These are phyloP conservation scores for Loriculus beryllinus DNA, from an alignment of 2,797 vertebrate genomes.

Conservation along the genomic window DNA sequence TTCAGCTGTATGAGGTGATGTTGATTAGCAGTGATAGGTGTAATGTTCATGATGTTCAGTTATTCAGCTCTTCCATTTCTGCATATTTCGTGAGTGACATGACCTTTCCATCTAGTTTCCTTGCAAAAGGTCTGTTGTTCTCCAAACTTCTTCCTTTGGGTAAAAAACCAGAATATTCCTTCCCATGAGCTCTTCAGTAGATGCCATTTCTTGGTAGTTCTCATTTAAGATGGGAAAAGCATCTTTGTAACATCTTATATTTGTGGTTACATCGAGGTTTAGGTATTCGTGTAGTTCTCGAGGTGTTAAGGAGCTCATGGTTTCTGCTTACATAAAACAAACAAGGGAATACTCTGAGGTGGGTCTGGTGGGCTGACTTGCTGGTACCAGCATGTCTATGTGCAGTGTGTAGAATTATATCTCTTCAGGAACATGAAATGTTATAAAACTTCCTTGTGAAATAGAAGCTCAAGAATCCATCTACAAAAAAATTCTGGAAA, in stretches of 20 bases:
- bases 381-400: not conserved
- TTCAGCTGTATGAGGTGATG: conserved; percentile 4
- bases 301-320: not conserved
- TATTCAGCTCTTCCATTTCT: conserved; percentile 9
- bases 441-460: rapidly evolving
- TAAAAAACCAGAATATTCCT: not conserved
- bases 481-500: not conserved
- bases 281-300: not conserved
- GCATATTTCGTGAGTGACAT: not conserved
- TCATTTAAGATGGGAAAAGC: not conserved
- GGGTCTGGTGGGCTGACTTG: not conserved
- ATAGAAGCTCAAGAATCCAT: not conserved
- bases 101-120: not conserved
- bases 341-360: not conserved
- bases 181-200: not conserved
- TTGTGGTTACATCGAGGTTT: not conserved
- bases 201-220: not conserved
- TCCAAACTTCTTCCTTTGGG: not conserved
- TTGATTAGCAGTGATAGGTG: conserved; percentile 6
- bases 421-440: not conserved
- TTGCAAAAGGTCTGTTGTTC: not conserved
- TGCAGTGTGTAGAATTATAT: not conserved
- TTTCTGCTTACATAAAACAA: not conserved
- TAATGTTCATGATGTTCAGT: not conserved
- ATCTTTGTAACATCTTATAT: not conserved